Base-by-base conservation (phyloP, 2,797 vertebrate genomes). In the Rhynchonycteris naso region DNA sequence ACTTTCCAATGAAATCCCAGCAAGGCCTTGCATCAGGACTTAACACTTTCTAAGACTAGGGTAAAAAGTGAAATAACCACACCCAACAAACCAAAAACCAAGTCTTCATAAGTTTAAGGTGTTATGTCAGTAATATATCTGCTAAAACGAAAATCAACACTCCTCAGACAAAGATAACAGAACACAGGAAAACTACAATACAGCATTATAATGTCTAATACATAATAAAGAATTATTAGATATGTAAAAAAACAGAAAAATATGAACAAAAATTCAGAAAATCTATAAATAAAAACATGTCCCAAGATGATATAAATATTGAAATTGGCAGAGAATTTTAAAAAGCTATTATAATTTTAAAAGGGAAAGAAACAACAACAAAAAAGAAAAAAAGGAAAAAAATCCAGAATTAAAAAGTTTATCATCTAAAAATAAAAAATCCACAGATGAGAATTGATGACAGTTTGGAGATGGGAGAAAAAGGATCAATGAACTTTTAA, bases 351-450 rank as follows among this genome's bases (percentile, higher is more conserved):
- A 91, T 16, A 18, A 56, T 43, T 35, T 43, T 43, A 43, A 78
- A 52, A 92, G 81, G 91, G 28, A 89, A 90, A 90, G 68, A 76
- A 76, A 85, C 63, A 71, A 47, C 12, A n/a, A 63, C n/a, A 82
- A 82, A 65, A 47, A 43, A 50, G 16, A 63, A 72, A 63, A 11
- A 4, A 59, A 68, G 63, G 14, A 7, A 50, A 7, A 47, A 58
- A 82, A 68, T 75, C 26, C 15, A 78, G 26, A 80, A 87, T 18
- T 61, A 66, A 85, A 63, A 94, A 78, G 8, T 7, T 47, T 33
- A 63, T 72, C 3, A 87, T 16, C 59, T 61, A 89, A 90, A 90
- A 87, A 66, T 74, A 9, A 28, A 75, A 90, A 96, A 33, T 15
- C 54, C 22, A 66, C 0, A 38, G 10, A 79, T 47, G 22, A 24